Conservation (phyloP, 2,113 vertebrate species). For the Ramphastos sulfuratus region DNA sequence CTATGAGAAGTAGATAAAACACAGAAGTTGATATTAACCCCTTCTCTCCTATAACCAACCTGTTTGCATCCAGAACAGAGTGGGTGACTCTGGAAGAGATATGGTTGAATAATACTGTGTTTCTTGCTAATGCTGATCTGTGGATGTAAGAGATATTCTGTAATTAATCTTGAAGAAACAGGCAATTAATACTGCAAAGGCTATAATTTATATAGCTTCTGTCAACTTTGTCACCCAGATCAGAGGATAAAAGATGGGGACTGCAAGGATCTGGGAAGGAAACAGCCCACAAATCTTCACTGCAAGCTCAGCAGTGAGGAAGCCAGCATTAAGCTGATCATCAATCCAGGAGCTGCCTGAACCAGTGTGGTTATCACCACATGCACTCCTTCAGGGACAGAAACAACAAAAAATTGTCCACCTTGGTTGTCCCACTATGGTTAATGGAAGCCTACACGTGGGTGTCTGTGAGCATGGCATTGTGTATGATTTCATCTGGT, state of each 20-base stretch:
- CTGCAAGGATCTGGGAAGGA: background rate
- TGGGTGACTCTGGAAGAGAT: background rate
- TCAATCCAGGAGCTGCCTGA: background rate
- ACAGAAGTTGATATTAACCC: background rate
- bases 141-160: background rate
- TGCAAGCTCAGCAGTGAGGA: constrained; percentile 8
- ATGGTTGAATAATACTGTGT: background rate
- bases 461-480: background rate
- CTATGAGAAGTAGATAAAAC: background rate
- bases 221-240: constrained; percentile 44
- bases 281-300: constrained; percentile 15
- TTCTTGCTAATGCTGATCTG: background rate
- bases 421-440: background rate
- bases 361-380: background rate
- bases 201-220: constrained; percentile 42
- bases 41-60: background rate
- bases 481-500: background rate
- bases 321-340: background rate
- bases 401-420: background rate
- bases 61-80: background rate
- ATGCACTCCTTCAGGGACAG: background rate
- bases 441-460: background rate
- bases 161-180: constrained; percentile 48
- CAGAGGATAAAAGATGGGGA: constrained; percentile 2
- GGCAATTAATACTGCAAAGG: constrained; percentile 39